Evolutionary conservation across 53 echinoderm and acorn worm species (phyloP), one percentile per base, ranked within the genome.

Genomic region (Echinarachnius parma): DNA sequence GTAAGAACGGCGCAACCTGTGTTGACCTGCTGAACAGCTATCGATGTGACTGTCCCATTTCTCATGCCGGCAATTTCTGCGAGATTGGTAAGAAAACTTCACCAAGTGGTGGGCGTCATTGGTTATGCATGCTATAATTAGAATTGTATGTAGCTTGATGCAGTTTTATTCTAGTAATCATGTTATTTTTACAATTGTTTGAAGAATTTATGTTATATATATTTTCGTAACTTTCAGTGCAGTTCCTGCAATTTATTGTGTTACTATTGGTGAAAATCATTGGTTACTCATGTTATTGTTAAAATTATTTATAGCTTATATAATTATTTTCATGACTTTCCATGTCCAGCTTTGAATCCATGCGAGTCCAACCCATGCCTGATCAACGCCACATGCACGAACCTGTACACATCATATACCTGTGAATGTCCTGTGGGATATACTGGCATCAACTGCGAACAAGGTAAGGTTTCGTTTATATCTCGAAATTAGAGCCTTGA

Each of bases 61-160:
- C 70, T 21, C 78, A 69, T 72, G 78, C 64, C 16, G 82, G 76
- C 29, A 61, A 76, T 20, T 75, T 82, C 66, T 82, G 82, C 76
- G 76, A 82, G 56, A 82, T 61, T 52, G 82, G 84, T 62, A 48
- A 53, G 8, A 42, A 42, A 42, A 42, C n/a, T n/a, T n/a, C n/a
- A n/a, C n/a, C n/a, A n/a, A n/a, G n/a, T n/a, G n/a, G n/a, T n/a
- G n/a, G n/a, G n/a, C n/a, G n/a, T n/a, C n/a, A n/a, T n/a, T n/a
- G n/a, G n/a, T n/a, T n/a, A n/a, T n/a, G n/a, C n/a, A n/a, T n/a
- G n/a, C n/a, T n/a, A n/a, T n/a, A n/a, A n/a, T n/a, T n/a, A n/a
- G n/a, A n/a, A n/a, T n/a, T n/a, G n/a, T n/a, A n/a, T n/a, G n/a
- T n/a, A n/a, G n/a, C n/a, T n/a, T n/a, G n/a, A n/a, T n/a, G n/a